Evolutionary conservation across 2,797 vertebrate genomes (phyloP).

Genomic region (Pristis pectinata): DNA sequence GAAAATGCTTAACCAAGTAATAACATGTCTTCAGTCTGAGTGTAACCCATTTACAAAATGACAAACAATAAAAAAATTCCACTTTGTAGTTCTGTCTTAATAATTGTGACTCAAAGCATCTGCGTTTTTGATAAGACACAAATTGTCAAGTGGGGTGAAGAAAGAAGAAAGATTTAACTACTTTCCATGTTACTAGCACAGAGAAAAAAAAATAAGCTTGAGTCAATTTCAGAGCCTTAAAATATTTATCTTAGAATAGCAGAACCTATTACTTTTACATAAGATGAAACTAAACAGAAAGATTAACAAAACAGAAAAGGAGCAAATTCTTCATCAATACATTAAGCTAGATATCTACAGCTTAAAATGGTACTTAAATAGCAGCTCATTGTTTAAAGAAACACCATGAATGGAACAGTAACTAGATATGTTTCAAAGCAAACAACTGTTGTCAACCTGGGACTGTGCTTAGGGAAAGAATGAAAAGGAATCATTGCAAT

Average conservation of each 20-base stretch:
- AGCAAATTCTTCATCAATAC: not conserved
- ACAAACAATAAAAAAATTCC: not conserved
- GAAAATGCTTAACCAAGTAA: not conserved
- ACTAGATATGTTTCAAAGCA: not conserved
- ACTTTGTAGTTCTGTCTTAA: not conserved
- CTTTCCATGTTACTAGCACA: not conserved
- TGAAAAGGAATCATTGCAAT: not conserved
- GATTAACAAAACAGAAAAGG: not conserved
- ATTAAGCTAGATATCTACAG: not conserved
- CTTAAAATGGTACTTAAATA: not conserved
- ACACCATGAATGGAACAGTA: not conserved
- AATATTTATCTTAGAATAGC: not conserved
- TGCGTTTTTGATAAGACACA: not conserved
- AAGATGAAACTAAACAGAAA: not conserved
- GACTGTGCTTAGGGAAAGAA: not conserved
- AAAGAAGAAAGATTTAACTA: not conserved
- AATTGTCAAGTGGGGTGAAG: not conserved
- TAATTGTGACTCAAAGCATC: not conserved
- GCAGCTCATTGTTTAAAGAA: not conserved
- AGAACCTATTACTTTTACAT: not conserved
- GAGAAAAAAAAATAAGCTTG: not conserved
- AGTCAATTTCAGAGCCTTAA: not conserved
- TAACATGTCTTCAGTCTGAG: not conserved
- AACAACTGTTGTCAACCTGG: not conserved
- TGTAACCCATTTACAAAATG: not conserved